Base-by-base conservation (phyloP, 2,113 vertebrate species). In the Emydocephalus ijimae region DNA sequence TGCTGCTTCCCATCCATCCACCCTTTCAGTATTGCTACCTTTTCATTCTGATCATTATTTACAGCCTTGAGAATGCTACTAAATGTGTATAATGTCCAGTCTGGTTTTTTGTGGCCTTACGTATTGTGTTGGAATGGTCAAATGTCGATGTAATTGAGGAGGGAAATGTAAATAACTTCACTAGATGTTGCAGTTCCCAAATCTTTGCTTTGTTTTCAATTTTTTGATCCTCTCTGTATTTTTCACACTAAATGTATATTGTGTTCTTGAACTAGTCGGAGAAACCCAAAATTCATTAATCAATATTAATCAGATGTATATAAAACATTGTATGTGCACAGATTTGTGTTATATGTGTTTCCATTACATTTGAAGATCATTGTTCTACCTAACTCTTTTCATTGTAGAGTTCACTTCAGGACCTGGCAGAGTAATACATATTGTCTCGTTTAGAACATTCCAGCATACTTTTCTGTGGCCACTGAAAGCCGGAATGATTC, bases 241-340 rank as follows among this genome's bases (percentile, higher is more conserved):
- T 81, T 39, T 39, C 1, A 86, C 9, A 23, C n/a, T 95, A 85
- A 95, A 92, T 57, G 52, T 90, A 2, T 86, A 50, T 91, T 23
- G 2, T 92, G 34, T 91, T 11, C 24, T 91, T 69, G 12, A 7
- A 1, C 0, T 54, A 12, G 1, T 39, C 55, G 0, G 14, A 29
- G 50, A 90, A 56, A 81, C 48, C 50, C 39, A 95, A 89, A 43
- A 55, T 59, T 92, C 26, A n/a, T 14, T 92, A 92, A 86, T 64
- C 93, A 56, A 3, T 94, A 26, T 64, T 93, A 92, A 23, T 55
- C 92, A 88, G 50, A 20, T 43, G 8, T 57, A 24, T 23, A 34
- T 43, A 23, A 56, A 55, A 54, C 7, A n/a, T 87, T 87, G 52
- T 29, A 23, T 91, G n/a, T 89, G 64, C 10, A 34, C 91, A 39